phyloP scores from a whole-genome alignment of 2,797 vertebrate genomes.

The Myripristis murdjan region DNA sequence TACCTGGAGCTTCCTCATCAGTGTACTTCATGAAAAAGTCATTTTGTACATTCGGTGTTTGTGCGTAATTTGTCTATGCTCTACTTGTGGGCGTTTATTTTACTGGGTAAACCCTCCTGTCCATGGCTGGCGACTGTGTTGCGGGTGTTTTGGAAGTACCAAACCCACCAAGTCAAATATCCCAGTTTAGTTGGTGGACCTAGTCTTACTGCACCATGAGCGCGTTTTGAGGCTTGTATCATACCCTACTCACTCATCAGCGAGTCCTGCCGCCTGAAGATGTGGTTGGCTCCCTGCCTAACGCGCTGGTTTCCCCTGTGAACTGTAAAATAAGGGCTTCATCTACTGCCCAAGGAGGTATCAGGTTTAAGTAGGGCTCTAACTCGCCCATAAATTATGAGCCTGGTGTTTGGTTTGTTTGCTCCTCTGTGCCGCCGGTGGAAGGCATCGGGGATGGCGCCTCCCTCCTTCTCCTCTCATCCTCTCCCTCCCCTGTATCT shows the following conservation, averaged over 20 bases:
- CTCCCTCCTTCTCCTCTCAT: slow-evolving; percentile 31
- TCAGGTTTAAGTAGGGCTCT: slow-evolving; percentile 75
- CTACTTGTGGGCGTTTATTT: too few species aligned
- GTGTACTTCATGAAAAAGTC: too few species aligned
- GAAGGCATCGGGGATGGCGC: slow-evolving; percentile 57
- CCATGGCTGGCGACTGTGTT: neutral
- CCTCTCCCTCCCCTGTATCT: slow-evolving; percentile 44
- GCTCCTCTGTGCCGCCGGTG: slow-evolving; percentile 62
- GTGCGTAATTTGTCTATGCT: neutral
- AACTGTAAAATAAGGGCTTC: slow-evolving; percentile 71
- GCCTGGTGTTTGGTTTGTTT: slow-evolving; percentile 72
- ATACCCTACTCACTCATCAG: slow-evolving; percentile 34
- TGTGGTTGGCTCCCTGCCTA: slow-evolving; percentile 35
- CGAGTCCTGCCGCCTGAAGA: slow-evolving; percentile 47
- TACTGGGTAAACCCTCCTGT: too few species aligned
- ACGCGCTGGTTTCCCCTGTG: slow-evolving; percentile 57
- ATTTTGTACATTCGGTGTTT: neutral
- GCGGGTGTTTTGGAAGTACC: neutral
- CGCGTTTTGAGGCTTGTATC: slow-evolving; percentile 8
- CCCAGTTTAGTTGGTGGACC: neutral
- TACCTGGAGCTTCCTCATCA: neutral
- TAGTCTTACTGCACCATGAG: neutral
- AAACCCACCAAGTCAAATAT: slow-evolving; percentile 23
- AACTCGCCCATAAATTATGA: slow-evolving; percentile 73
- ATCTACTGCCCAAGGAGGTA: slow-evolving; percentile 65